Evolutionary conservation across 2,888 invertebrate genomes (phyloP).

Genomic region (Drosophila imparisetae): DNA sequence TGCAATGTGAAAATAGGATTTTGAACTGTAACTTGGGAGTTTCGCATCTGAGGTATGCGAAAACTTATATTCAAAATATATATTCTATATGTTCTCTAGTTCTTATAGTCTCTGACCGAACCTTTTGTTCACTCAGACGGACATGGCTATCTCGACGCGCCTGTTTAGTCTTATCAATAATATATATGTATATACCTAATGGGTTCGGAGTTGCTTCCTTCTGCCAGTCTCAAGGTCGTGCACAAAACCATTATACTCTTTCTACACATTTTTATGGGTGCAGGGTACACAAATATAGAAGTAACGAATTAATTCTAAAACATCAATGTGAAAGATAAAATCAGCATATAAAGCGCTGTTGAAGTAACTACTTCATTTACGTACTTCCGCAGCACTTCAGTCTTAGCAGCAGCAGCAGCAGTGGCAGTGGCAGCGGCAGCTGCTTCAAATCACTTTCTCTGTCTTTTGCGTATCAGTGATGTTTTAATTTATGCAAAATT

Average conservation of each 20-base stretch:
- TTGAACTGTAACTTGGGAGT: neutral
- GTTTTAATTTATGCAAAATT: constrained; percentile 59
- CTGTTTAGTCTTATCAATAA: neutral
- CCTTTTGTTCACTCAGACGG: neutral
- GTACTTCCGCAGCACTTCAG: constrained; percentile 12
- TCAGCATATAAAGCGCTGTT: constrained; percentile 3
- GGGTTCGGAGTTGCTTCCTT: neutral
- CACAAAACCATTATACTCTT: neutral
- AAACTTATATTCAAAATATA: neutral
- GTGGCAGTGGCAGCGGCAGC: neutral
- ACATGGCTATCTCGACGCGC: neutral
- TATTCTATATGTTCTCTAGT: neutral
- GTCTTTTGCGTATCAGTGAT: constrained; percentile 22
- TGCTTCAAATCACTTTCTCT: constrained; percentile 19
- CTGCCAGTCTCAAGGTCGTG: neutral
- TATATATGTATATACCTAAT: neutral
- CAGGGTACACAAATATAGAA: neutral
- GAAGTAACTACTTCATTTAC: neutral
- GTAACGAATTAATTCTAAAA: constrained; percentile 11
- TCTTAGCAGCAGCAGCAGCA: constrained; percentile 6
- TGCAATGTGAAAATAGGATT: neutral
- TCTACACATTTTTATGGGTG: neutral
- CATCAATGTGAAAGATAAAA: neutral
- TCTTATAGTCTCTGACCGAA: neutral
- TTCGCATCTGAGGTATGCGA: neutral